Base-by-base conservation (phyloP, 1,140 invertebrate species). In the Diploscapter pachys region DNA sequence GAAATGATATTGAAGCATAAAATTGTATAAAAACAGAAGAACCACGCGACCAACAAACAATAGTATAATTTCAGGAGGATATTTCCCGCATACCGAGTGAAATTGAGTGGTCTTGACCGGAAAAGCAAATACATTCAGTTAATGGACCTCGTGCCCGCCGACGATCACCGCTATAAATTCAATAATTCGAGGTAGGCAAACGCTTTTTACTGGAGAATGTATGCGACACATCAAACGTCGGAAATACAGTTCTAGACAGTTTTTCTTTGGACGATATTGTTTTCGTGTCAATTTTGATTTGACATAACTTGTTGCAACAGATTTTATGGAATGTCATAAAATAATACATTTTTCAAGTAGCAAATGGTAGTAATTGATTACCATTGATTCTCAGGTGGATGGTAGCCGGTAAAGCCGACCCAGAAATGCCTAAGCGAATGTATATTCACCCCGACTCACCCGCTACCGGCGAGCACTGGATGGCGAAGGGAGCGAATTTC, bases 361-460 rank as follows among this genome's bases (percentile, higher is more conserved):
- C 57, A 11, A 11, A 11, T 59, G 9, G 2, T 11, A 59, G 57
- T 59, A 11, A 59, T 59, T 11, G 31, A 59, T 31, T 59, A 11
- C 2, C 9, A 1, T 11, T 55, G 9, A 11, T 53, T 68, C 93
- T 85, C 85, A 82, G 80, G 57, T 85, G 84, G 84, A 79, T 80
- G 71, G 57, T 82, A 9, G 85, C 82, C 11, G 83, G 82, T 48
- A 95, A 95, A 82, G 93, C 93, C 0, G 94, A 96, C 88, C 93
- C 94, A 3, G n/a, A 85, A 77, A 79, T 81, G 66, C 81, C 81
- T 9, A 85, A 96, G 0, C 88, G 95, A 75, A 95, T 98, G 75
- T 95, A 99, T 87, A 92, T 98, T 53, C 96, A 99, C 87, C 96
- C 96, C 0, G 96, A 99, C 86, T 97, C 95, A 11, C 95, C 96